Evolutionary conservation across 2,113 vertebrate species (phyloP), one percentile per base, ranked within the genome.

Genomic region (Sander vitreus): DNA sequence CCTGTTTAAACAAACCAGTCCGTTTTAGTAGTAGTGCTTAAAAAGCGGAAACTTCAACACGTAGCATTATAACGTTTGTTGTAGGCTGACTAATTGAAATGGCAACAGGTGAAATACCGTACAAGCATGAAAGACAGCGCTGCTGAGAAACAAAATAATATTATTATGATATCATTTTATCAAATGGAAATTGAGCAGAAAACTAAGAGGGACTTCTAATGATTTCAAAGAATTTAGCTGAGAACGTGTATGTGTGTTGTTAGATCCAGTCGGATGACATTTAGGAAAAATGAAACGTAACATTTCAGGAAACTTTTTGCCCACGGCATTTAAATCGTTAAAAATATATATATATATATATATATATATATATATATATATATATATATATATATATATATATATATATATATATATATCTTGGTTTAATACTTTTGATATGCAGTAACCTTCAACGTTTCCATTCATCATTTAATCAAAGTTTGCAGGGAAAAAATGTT

Each of bases 31-130:
- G 36, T 3, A 15, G 21, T 21, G 5, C 39, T 3, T 14, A 8
- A 15, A 57, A 60, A 14, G 19, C 9, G 12, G 19, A 59, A 18
- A 21, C 4, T 47, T 9, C 0, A 39, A 2, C 3, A 5, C 13
- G 3, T 25, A 50, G 5, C 36, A 19, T 65, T 6, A 19, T 2
- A 8, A 19, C 5, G 16, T 47, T 3, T 66, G 25, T 16, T 64
- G 21, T 9, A 14, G 12, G 2, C 23, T 9, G 16, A n/a, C 1
- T 2, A 4, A 53, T 7, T 55, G 7, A 51, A 51, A 65, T 21
- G 64, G 33, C 84, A 90, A 85, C 84, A 86, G 69, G 89, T 84
- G 27, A 60, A 73, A 2, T 43, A 11, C 39, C 39, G 10, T 43
- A 47, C 21, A 45, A 39, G 5, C 19, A 53, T 21, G 11, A 30